A percentile compares a stretch with the other conserved stretches of the same genome.
phyloP scores from a whole-genome alignment of 2,888 invertebrate species.

The Cephus rjabovi region DNA sequence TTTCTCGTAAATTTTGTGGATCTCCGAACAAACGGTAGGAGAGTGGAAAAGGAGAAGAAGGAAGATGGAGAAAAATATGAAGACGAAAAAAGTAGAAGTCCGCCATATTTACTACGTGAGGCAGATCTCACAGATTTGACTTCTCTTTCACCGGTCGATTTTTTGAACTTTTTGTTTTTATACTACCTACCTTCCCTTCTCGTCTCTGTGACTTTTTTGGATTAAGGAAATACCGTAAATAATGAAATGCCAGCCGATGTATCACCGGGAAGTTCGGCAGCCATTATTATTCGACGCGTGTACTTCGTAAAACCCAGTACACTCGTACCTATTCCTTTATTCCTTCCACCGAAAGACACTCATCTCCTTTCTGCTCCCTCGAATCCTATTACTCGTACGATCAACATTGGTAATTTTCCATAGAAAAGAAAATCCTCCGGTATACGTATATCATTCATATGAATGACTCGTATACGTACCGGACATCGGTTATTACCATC shows the following conservation, averaged over 20 bases:
- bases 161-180: not conserved
- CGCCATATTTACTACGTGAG: not conserved
- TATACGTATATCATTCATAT: not conserved
- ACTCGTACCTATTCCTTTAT: conserved; percentile 17
- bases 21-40: not conserved
- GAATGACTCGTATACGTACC: not conserved
- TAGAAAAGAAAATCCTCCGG: not conserved
- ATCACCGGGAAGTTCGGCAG: conserved; percentile 55
- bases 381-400: conserved; percentile 22
- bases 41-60: not conserved
- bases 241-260: conserved; percentile 58
- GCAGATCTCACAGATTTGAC: not conserved
- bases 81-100: not conserved
- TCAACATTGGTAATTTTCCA: conserved; percentile 23
- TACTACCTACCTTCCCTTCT: not conserved
- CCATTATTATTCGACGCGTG: conserved; percentile 58
- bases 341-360: conserved; percentile 6
- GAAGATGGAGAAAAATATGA: not conserved
- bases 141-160: not conserved
- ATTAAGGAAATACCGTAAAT: conserved; percentile 57
- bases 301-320: conserved; percentile 38
- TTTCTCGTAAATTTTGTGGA: not conserved
- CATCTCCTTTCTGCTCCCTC: conserved; percentile 11
- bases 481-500: not conserved
- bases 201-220: conserved; percentile 26